These are phyloP conservation scores for Lamproptera curius DNA, from an alignment of 2,888 invertebrate species.

Conservation along the genomic window DNA sequence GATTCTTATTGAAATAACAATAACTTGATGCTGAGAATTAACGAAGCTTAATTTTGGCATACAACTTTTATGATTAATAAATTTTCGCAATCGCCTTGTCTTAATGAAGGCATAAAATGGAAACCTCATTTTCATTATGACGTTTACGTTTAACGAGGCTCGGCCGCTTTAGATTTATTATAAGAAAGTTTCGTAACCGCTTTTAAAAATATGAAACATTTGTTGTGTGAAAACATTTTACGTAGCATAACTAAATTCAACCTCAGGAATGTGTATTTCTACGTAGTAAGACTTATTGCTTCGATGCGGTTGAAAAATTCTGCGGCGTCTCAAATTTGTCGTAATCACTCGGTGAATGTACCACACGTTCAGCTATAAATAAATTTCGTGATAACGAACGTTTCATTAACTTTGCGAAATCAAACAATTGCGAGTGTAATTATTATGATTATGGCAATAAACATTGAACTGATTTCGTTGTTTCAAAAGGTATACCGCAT, in stretches of 20 bases:
- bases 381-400: too few species aligned
- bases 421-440: background rate
- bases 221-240: too few species aligned
- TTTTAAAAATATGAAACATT: background rate
- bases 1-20: too few species aligned
- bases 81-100: constrained; percentile 26
- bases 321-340: background rate
- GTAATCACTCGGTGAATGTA: background rate
- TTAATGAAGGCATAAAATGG: constrained; percentile 41
- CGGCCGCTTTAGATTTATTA: constrained; percentile 28
- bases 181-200: background rate
- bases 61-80: background rate
- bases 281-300: background rate
- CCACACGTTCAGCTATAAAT: too few species aligned
- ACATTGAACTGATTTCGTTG: background rate
- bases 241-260: background rate
- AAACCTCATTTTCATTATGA: constrained; percentile 38
- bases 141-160: constrained; percentile 33
- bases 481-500: background rate
- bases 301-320: background rate
- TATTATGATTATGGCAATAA: background rate
- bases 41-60: background rate
- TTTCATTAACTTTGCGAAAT: background rate
- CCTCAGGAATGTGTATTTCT: background rate
- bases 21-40: too few species aligned